Evolutionary conservation across 2,888 invertebrate genomes (phyloP).

Genomic region (Rambutsinella grinnellia): DNA sequence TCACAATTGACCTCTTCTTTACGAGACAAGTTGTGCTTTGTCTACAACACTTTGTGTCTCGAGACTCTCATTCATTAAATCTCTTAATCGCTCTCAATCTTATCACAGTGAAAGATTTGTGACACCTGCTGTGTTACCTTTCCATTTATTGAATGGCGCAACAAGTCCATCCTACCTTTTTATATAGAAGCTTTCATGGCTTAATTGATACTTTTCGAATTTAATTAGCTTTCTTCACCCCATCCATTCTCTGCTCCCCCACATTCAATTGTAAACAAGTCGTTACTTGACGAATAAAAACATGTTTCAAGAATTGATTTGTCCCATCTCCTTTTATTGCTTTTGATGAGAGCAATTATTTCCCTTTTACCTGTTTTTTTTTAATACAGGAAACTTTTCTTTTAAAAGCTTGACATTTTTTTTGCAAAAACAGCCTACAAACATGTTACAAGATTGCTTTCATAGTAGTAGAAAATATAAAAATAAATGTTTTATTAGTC

Average conservation of each 20-base stretch:
- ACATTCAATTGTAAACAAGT: background rate
- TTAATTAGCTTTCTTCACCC: constrained; percentile 13
- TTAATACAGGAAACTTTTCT: background rate
- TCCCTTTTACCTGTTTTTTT: background rate
- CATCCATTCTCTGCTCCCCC: background rate
- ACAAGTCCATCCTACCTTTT: background rate
- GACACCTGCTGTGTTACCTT: no score
- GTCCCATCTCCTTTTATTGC: background rate
- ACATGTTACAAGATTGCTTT: background rate
- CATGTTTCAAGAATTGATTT: background rate
- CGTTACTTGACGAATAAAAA: background rate
- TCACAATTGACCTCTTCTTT: no score
- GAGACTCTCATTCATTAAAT: no score
- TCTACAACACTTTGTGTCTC: no score
- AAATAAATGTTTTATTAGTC: no score
- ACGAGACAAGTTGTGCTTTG: no score
- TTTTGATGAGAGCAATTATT: background rate
- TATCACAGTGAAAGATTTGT: no score
- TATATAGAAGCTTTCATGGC: constrained; percentile 39
- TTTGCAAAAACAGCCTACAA: background rate
- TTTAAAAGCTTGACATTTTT: background rate
- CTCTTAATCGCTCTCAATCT: no score
- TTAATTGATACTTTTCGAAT: constrained; percentile 41
- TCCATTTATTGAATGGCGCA: background rate
- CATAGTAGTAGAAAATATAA: background rate